Evolutionary conservation across 1,140 invertebrate species (phyloP).

Genomic region (Drosophila setifemur): DNA sequence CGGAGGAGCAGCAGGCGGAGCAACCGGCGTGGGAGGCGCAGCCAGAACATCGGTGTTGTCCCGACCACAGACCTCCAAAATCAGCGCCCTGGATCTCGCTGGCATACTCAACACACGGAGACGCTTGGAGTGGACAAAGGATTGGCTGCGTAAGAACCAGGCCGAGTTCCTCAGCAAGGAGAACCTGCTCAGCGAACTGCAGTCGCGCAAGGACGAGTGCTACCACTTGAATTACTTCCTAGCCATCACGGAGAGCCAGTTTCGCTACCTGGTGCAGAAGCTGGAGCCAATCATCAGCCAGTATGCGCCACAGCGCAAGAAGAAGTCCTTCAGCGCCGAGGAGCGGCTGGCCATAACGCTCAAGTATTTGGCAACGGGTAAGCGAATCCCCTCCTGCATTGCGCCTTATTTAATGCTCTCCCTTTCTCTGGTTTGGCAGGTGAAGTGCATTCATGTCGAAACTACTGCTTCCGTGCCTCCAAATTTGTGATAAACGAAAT

Average conservation of each 20-base stretch:
- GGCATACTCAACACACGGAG: constrained; percentile 73
- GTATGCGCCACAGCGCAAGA: constrained; percentile 78
- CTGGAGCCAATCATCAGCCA: constrained; percentile 75
- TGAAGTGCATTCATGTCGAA: constrained; percentile 81
- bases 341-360: constrained; percentile 80
- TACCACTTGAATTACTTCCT: constrained; percentile 82
- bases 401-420: background rate
- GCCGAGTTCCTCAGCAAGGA: constrained; percentile 75
- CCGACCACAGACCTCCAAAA: constrained; percentile 68
- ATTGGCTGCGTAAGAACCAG: constrained; percentile 80
- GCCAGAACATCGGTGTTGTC: constrained; percentile 64
- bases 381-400: background rate
- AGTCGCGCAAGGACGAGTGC: constrained; percentile 77
- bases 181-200: constrained; percentile 71
- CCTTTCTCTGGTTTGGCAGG: constrained; percentile 29
- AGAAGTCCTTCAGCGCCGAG: constrained; percentile 79
- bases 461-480: constrained; percentile 82
- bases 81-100: constrained; percentile 72
- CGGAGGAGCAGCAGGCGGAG: background rate
- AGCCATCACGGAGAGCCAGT: constrained; percentile 78
- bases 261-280: constrained; percentile 73
- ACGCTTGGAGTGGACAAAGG: constrained; percentile 77
- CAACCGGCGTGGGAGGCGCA: constrained; percentile 45
- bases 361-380: constrained; percentile 82
- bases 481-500: constrained; percentile 82